Conservation (phyloP, 2,113 vertebrate genomes). For the Lycaon pictus region DNA sequence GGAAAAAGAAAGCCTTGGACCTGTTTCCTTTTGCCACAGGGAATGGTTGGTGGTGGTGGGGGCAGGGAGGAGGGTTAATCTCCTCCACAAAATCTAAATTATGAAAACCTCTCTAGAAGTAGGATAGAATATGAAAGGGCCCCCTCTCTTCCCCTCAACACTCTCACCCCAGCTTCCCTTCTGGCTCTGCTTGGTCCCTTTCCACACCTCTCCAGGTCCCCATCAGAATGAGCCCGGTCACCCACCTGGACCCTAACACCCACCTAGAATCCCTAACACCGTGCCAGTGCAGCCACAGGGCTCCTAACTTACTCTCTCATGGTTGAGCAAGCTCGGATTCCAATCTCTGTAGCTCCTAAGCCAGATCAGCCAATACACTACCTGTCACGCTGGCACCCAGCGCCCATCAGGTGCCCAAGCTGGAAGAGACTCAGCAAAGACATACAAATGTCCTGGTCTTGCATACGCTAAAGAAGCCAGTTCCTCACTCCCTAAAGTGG, state of each 20-base stretch:
- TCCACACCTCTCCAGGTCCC: not conserved
- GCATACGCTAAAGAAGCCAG: not conserved
- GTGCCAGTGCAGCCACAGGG: not conserved
- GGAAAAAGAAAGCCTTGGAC: constrained; percentile 70
- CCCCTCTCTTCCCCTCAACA: not conserved
- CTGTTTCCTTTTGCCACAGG: constrained; percentile 67
- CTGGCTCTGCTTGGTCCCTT: not conserved
- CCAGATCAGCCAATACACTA: not conserved
- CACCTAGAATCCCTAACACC: not conserved
- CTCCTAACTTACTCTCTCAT: not conserved
- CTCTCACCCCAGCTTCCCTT: not conserved
- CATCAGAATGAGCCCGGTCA: not conserved
- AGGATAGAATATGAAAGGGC: not conserved
- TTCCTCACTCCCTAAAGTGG: not conserved
- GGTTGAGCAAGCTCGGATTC: not conserved
- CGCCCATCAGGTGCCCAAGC: not conserved
- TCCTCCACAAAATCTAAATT: not conserved
- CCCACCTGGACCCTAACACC: not conserved
- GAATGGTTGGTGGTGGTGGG: accelerated
- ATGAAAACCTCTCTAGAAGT: not conserved
- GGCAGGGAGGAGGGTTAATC: not conserved
- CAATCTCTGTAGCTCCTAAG: not conserved
- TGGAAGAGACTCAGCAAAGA: not conserved
- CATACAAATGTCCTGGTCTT: not conserved
- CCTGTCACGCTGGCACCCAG: not conserved